Evolutionary conservation across 2,113 vertebrate species (phyloP), one percentile per base, ranked within the genome.

Genomic region (Nannospalax galili): DNA sequence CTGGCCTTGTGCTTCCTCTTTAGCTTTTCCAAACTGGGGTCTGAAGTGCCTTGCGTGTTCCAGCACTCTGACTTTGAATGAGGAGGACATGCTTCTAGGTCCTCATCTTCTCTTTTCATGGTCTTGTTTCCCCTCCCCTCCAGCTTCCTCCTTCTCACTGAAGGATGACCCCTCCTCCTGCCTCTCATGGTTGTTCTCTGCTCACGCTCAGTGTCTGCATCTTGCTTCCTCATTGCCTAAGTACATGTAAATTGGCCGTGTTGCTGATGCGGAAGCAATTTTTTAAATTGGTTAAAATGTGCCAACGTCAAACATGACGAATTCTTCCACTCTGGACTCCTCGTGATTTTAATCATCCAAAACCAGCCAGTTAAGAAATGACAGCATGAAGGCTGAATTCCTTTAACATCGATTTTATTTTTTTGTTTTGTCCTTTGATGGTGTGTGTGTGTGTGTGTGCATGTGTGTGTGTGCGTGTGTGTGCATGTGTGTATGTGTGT

Each of bases 281-380:
- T 97, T 97, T 97, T 52, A 92, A 98, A 97, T 97, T 97, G 93
- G 96, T 95, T 96, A 92, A 97, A 98, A 97, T 95, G 88, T 96
- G 92, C 96, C 80, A 94, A 95, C 96, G 95, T 98, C 97, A 97
- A 97, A 96, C 65, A 95, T 98, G 97, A 98, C 88, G 96, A 97
- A 96, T 96, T 93, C 81, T 97, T 97, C 96, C 88, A 91, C 58
- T 97, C 97, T 97, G 96, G 97, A 96, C 26, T 96, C 94, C 96
- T 96, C 80, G 56, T 97, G 94, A 98, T 97, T 97, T 96, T 97
- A 97, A 98, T 97, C 77, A 97, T 48, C 88, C 45, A 15, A 97
- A 95, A 94, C 93, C 96, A 97, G 88, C 73, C 81, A 88, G 67
- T 95, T 97, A 95, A 93, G 88, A 92, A 97, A 84, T 92, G 81